Percentiles rank a stretch among this genome's conserved stretches.
phyloP scores from a whole-genome alignment of 2,797 vertebrate species.

The Gymnothorax javanicus region DNA sequence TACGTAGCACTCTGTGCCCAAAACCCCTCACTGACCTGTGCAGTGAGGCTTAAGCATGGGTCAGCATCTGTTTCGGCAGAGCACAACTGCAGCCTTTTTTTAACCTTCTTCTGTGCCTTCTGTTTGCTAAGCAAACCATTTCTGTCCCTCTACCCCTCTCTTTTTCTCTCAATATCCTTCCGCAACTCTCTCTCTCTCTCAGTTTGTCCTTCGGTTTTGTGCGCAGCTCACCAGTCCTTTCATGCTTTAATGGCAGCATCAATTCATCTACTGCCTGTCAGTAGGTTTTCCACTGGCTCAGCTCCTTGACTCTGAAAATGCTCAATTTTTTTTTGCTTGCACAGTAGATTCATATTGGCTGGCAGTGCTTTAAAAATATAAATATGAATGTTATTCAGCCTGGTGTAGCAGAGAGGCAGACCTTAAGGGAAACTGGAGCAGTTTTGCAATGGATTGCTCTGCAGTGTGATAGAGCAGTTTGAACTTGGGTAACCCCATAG shows the following conservation, averaged over 20 bases:
- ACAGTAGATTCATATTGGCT: neutral
- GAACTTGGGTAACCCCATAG: neutral
- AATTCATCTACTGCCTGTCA: conserved; percentile 30
- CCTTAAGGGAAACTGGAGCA: neutral
- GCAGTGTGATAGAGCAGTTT: neutral
- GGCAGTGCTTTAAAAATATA: neutral
- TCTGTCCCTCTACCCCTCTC: no score
- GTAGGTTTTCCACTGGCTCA: conserved; percentile 13
- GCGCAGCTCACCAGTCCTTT: neutral
- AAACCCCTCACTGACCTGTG: conserved; percentile 56
- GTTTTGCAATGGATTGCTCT: neutral
- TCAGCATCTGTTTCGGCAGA: conserved; percentile 60
- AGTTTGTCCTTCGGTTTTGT: conserved; percentile 44
- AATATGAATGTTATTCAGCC: neutral
- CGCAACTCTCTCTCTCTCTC: conserved; percentile 22
- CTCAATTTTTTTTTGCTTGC: neutral
- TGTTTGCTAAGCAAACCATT: conserved; percentile 32
- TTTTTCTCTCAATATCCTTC: conserved; percentile 23
- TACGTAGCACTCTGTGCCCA: conserved; percentile 37
- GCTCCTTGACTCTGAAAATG: neutral
- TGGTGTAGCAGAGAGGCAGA: neutral
- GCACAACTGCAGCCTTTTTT: conserved; percentile 45
- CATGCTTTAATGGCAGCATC: conserved; percentile 19
- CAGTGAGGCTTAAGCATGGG: conserved; percentile 62
- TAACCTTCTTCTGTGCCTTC: conserved; percentile 15